Percentiles rank a stretch among this genome's conserved stretches.
These are phyloP conservation scores for Sapajus apella DNA, from an alignment of 2,113 vertebrate genomes.

Conservation along the genomic window DNA sequence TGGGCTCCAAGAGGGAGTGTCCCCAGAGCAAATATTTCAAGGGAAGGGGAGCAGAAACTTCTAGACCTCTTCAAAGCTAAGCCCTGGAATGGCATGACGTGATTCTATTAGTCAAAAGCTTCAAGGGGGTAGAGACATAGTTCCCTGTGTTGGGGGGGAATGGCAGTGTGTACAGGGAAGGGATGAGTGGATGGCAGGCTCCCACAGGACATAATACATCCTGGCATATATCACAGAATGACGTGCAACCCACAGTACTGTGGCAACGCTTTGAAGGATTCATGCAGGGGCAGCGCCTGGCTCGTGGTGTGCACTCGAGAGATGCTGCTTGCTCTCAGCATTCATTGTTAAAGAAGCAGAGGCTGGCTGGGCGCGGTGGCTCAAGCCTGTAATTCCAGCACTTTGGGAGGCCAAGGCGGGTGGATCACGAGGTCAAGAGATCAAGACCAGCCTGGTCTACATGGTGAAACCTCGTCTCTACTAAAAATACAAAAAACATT, in stretches of 20 bases:
- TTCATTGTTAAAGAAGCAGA: neutral
- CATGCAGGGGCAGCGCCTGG: neutral
- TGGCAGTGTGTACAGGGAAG: neutral
- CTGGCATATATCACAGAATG: too few relatives aligned
- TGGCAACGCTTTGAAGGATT: neutral
- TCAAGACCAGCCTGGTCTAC: too few relatives aligned
- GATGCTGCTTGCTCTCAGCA: neutral
- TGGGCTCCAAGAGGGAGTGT: neutral
- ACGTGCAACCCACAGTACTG: neutral
- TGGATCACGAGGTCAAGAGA: too few relatives aligned
- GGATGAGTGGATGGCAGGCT: neutral
- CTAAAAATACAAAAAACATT: too few relatives aligned
- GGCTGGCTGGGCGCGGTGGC: neutral
- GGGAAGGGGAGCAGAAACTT: neutral
- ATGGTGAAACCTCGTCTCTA: too few relatives aligned
- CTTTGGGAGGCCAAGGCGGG: too few relatives aligned
- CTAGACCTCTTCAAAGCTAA: neutral
- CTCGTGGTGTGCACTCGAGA: neutral
- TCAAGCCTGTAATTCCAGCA: too few relatives aligned
- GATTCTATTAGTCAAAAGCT: neutral
- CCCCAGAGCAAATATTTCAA: neutral
- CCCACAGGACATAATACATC: neutral
- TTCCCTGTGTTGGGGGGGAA: neutral
- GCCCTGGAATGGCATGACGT: neutral
- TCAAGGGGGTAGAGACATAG: neutral